phyloP scores from a whole-genome alignment of 2,888 invertebrate species.

The Slavum lentiscoides region DNA sequence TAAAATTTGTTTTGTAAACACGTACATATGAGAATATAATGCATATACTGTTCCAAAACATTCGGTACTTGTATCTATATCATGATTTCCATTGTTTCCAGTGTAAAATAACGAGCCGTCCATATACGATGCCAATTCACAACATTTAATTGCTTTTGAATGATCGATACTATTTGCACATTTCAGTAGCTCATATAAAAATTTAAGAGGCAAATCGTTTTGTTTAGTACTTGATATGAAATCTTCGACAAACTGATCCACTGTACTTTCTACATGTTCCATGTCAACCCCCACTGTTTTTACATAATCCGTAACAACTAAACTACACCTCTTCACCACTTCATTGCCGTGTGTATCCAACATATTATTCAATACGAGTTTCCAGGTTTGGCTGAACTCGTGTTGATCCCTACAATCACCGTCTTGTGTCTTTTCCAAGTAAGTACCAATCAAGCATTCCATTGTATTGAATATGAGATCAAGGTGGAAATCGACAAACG shows the following conservation, averaged over 20 bases:
- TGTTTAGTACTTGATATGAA: slow-evolving; percentile 10
- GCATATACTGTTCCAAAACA: slow-evolving; percentile 36
- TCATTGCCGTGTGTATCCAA: slow-evolving; percentile 13
- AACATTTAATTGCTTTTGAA: slow-evolving; percentile 38
- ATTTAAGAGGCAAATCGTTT: slow-evolving; percentile 12
- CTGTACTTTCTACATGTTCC: slow-evolving; percentile 43
- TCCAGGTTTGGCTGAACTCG: slow-evolving; percentile 41
- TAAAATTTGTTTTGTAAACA: slow-evolving; percentile 32
- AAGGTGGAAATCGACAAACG: slow-evolving; percentile 24
- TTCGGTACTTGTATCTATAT: slow-evolving; percentile 7
- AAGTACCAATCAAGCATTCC: slow-evolving; percentile 43
- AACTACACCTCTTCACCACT: slow-evolving; percentile 36
- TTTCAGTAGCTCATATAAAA: slow-evolving; percentile 29
- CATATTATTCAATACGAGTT: slow-evolving; percentile 37
- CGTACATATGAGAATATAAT: slow-evolving; percentile 43
- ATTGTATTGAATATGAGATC: slow-evolving; percentile 35
- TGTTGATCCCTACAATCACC: slow-evolving; percentile 34
- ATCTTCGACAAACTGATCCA: slow-evolving; percentile 45
- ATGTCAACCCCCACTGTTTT: not conserved
- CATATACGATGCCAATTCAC: slow-evolving; percentile 36
- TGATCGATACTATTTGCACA: slow-evolving; percentile 25
- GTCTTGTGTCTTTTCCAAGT: slow-evolving; percentile 27
- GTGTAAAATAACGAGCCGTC: slow-evolving; percentile 43
- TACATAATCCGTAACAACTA: slow-evolving; percentile 30
- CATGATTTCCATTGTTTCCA: not conserved